Evolutionary conservation across 2,888 invertebrate species (phyloP), one percentile per base, ranked within the genome.

Genomic region (Pardosa pseudoannulata): DNA sequence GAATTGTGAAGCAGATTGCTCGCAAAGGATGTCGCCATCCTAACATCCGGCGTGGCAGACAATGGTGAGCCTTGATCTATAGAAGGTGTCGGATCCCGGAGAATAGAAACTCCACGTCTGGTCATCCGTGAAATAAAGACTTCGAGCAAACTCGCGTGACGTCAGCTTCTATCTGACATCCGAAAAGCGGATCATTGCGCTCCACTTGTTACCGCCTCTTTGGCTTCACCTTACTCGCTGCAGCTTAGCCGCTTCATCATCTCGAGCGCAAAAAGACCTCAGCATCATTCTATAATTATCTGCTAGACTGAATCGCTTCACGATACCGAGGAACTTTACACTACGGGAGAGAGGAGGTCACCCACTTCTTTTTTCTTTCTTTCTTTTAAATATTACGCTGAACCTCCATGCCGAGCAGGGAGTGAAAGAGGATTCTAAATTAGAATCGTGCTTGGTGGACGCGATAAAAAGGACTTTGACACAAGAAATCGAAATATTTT

Each of bases 91-190:
- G 83, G 72, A 39, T 62, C 46, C 31, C 41, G 65, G 79, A 82
- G 79, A 79, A 79, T 79, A 73, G 80, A 80, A 46, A 67, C 32
- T 65, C 67, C 80, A 65, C 27, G 72, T 32, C 72, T 83, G 83
- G 83, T 83, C 83, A 83, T 71, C 83, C 83, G 76, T 83, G 83
- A 83, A 83, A 83, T 83, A 83, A 83, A 83, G 83, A 83, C 78
- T 83, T 78, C 76, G 71, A 78, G 76, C 76, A 78, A 83, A 78
- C 78, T 78, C 78, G 70, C 65, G 76, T 83, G 83, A 83, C 76
- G 83, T 83, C 83, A 83, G 71, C 76, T 83, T 78, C 71, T 83
- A 83, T 78, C 83, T 83, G 83, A 71, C 83, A 83, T 78, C 76
- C 83, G 74, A 83, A 65, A 83, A 83, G 76, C 83, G 83, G 83